phyloP scores from a whole-genome alignment of 2,797 vertebrate species.

The Tapera naevia region DNA sequence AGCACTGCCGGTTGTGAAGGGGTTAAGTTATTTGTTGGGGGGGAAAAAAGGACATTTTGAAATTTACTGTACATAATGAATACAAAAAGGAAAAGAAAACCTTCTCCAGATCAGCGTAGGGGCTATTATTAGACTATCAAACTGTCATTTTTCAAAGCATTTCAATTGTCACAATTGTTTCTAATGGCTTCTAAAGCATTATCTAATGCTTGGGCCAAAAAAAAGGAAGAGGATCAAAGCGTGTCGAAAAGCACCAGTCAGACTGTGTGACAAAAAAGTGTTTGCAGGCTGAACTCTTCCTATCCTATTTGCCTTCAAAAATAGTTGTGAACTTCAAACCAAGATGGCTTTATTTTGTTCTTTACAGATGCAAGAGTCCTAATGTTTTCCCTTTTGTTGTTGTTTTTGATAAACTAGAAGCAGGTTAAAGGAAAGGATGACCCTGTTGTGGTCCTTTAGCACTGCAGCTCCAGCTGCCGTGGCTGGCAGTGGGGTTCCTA shows the following conservation, averaged over 20 bases:
- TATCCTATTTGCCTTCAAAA: conserved; percentile 20
- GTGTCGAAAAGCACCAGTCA: conserved; percentile 40
- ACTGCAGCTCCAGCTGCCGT: not conserved
- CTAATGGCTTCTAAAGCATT: conserved; percentile 67
- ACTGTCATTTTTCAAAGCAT: conserved; percentile 70
- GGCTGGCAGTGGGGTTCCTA: not conserved
- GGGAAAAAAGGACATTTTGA: conserved; percentile 14
- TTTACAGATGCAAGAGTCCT: not conserved
- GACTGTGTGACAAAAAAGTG: conserved; percentile 31
- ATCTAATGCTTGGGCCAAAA: conserved; percentile 70
- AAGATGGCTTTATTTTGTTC: not conserved
- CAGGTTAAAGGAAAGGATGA: not conserved
- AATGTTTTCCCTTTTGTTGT: not conserved
- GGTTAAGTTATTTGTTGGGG: conserved; percentile 39
- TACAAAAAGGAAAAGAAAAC: conserved; percentile 32
- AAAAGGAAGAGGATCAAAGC: conserved; percentile 59
- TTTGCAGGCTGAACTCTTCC: conserved; percentile 46
- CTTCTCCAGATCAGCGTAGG: conserved; percentile 48
- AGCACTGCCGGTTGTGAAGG: not conserved
- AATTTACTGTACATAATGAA: conserved; percentile 54
- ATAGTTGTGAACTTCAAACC: not conserved
- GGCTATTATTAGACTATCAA: conserved; percentile 73
- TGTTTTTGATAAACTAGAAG: not conserved
- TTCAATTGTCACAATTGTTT: conserved; percentile 59
- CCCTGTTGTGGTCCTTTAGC: not conserved